A percentile compares a stretch with the other conserved stretches of the same genome.
Evolutionary conservation across 2,113 vertebrate species (phyloP).

Genomic region (Notechis scutatus): DNA sequence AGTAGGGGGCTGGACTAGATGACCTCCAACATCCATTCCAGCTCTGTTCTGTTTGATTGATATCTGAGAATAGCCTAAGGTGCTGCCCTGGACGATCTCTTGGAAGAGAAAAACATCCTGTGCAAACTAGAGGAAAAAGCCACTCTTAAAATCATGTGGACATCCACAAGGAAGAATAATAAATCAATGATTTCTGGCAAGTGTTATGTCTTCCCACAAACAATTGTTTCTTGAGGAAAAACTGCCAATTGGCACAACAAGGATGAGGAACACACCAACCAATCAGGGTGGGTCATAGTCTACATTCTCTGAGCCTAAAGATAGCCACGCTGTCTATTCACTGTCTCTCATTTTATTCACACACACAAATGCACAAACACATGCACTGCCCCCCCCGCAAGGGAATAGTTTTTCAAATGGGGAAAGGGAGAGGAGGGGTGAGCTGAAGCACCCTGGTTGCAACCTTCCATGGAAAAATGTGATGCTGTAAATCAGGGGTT

Average conservation of each 20-base stretch:
- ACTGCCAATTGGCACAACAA: background rate
- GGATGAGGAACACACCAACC: background rate
- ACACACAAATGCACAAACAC: background rate
- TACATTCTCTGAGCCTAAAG: background rate
- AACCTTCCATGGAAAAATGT: background rate
- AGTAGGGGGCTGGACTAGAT: no score
- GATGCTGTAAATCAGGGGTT: no score
- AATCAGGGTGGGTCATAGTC: background rate
- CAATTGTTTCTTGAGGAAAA: background rate
- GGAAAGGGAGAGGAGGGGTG: background rate
- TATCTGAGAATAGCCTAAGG: background rate
- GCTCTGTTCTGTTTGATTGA: no score
- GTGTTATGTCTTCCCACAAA: background rate
- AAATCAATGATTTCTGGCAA: background rate
- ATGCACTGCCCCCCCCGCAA: background rate
- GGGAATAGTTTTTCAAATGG: background rate
- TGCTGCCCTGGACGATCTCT: background rate
- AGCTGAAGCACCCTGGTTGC: background rate
- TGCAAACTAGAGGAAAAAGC: background rate
- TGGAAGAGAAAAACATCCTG: background rate
- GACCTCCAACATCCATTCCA: no score
- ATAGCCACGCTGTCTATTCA: background rate
- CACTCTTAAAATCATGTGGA: background rate
- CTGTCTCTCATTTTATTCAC: background rate
- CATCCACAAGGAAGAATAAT: background rate